Conservation (phyloP, 2,797 vertebrate species). For the Tamandua tetradactyla region DNA sequence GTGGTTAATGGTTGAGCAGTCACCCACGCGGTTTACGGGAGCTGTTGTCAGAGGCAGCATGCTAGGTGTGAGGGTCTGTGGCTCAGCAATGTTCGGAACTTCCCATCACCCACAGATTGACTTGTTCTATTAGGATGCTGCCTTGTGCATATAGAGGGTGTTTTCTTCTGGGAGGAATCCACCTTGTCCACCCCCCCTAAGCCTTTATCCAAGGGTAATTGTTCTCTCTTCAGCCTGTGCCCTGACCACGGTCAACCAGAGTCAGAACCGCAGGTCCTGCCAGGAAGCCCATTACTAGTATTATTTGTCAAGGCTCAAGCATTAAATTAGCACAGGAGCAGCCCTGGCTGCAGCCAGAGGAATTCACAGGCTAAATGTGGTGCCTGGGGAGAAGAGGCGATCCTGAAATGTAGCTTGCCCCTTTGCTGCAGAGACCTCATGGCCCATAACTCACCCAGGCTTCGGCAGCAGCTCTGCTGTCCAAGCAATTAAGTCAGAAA, state of each 20-base stretch:
- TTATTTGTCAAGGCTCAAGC: neutral
- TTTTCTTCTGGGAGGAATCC: neutral
- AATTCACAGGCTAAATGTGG: neutral
- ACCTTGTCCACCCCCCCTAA: neutral
- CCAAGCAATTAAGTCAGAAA: conserved; percentile 20
- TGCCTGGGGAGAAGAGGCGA: neutral
- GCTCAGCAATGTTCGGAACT: neutral
- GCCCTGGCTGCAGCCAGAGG: neutral
- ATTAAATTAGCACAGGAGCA: neutral
- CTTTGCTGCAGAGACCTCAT: neutral
- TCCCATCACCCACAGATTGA: neutral
- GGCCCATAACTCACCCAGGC: neutral
- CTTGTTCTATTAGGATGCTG: neutral
- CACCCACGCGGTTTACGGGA: neutral
- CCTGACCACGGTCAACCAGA: neutral
- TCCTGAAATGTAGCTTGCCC: neutral
- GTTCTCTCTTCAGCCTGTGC: neutral
- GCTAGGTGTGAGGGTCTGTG: neutral
- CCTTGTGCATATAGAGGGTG: neutral
- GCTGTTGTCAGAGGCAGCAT: too few species aligned
- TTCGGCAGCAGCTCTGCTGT: neutral
- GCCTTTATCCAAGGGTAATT: neutral
- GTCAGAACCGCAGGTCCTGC: rapidly evolving
- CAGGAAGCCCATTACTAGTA: neutral
- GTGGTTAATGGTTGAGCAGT: neutral